Conservation (phyloP, 2,797 vertebrate species). For the Prionace glauca region DNA sequence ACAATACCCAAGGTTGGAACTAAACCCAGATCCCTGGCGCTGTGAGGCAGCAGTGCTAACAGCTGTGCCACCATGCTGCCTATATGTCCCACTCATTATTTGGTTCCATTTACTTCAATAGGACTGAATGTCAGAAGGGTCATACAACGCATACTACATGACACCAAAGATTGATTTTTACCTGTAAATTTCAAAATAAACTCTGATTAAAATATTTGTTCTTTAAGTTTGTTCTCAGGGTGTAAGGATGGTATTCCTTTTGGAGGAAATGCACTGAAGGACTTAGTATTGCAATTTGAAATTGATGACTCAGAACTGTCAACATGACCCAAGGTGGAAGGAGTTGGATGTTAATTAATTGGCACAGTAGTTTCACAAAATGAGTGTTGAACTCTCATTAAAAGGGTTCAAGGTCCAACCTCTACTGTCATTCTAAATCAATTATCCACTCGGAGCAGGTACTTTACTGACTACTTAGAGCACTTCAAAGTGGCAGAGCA, state of each 20-base stretch:
- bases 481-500: neutral
- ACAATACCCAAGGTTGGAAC: too few relatives aligned
- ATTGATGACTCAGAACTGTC: slow-evolving; percentile 6
- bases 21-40: too few relatives aligned
- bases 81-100: neutral
- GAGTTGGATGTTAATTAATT: slow-evolving; percentile 3
- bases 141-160: neutral
- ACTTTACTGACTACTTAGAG: neutral
- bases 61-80: too few relatives aligned
- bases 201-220: neutral
- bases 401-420: neutral
- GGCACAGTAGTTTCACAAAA: neutral
- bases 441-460: neutral
- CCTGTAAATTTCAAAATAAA: neutral
- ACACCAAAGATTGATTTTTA: too few relatives aligned
- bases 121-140: neutral
- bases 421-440: slow-evolving; percentile 3
- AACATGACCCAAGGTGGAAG: neutral
- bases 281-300: neutral
- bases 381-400: slow-evolving; percentile 20
- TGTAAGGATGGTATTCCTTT: neutral
- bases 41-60: too few relatives aligned
- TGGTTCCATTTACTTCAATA: neutral
- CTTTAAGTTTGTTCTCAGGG: neutral
- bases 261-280: neutral